Evolutionary conservation across 2,113 vertebrate genomes (phyloP).

Genomic region (Uropsilus gracilis): DNA sequence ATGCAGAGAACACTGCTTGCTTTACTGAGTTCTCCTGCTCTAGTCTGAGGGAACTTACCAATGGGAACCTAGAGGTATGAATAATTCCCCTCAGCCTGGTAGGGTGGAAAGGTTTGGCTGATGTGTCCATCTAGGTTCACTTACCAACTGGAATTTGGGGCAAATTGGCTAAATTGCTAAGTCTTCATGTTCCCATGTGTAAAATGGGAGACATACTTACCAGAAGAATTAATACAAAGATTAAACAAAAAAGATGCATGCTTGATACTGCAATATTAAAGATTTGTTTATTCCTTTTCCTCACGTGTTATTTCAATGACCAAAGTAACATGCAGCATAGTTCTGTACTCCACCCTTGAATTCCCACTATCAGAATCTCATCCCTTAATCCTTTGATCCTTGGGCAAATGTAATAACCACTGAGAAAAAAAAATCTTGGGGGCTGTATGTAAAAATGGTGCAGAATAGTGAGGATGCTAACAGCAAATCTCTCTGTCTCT

Average conservation of each 20-base stretch:
- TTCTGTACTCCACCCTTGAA: background rate
- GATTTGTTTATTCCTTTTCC: background rate
- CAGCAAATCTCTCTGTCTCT: background rate
- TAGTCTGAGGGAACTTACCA: background rate
- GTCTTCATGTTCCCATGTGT: background rate
- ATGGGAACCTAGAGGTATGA: background rate
- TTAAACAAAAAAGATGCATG: background rate
- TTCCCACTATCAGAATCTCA: background rate
- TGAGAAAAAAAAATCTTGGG: background rate
- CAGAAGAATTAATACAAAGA: background rate
- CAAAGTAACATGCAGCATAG: rapidly evolving
- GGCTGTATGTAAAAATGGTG: background rate
- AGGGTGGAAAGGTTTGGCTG: background rate
- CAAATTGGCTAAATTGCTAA: rapidly evolving
- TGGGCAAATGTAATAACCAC: background rate
- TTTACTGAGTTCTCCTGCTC: background rate
- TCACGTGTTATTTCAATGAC: background rate
- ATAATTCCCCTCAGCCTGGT: background rate
- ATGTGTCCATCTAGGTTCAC: background rate
- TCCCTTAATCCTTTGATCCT: background rate
- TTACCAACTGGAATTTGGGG: background rate
- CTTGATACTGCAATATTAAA: rapidly evolving
- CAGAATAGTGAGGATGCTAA: background rate
- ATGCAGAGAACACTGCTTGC: background rate
- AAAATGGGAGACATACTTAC: too few species aligned